Evolutionary conservation across 2,797 vertebrate genomes (phyloP), one percentile per base, ranked within the genome.

Genomic region (Betta splendens): DNA sequence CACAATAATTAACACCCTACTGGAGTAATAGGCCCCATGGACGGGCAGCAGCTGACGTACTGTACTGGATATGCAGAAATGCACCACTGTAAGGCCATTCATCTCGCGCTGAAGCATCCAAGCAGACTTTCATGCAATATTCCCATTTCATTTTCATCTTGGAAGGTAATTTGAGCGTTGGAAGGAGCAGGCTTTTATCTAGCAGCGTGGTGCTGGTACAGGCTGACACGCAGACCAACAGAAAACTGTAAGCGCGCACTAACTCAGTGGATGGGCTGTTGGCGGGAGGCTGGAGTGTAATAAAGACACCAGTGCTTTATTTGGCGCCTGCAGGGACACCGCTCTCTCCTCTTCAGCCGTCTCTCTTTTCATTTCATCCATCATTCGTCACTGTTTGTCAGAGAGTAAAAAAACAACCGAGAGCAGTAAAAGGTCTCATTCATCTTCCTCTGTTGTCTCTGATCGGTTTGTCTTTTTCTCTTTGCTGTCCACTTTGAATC

Each of bases 341-440:
- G 9, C 36, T 51, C 56, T 54, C 70, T 63, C 67, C 20, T 18
- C 29, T 35, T 68, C 57, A 44, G 43, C 55, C 22, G 10, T 51
- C 53, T 62, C 57, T 51, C 28, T 46, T 72, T 66, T 79, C 64
- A 85, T 82, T 84, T 78, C 73, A 83, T 80, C 75, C 75, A 70
- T 82, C 84, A 76, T 80, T 80, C 7, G 38, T 81, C 75, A 75
- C 52, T 64, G 68, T 88, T 78, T 79, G 78, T 82, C 73, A 76
- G 51, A 54, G 40, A 65, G 57, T 7, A 62, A 74, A 81, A 74
- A 72, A 81, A 71, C 69, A 77, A 78, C 60, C 62, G 71, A 69
- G 64, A 69, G 71, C 69, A 40, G 49, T 77, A 63, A 76, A 69
- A 76, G 55, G 54, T 64, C 60, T 55, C 72, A 80, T 77, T 78